Conservation (phyloP, 2,888 invertebrate genomes). For the Adela reaumurella region DNA sequence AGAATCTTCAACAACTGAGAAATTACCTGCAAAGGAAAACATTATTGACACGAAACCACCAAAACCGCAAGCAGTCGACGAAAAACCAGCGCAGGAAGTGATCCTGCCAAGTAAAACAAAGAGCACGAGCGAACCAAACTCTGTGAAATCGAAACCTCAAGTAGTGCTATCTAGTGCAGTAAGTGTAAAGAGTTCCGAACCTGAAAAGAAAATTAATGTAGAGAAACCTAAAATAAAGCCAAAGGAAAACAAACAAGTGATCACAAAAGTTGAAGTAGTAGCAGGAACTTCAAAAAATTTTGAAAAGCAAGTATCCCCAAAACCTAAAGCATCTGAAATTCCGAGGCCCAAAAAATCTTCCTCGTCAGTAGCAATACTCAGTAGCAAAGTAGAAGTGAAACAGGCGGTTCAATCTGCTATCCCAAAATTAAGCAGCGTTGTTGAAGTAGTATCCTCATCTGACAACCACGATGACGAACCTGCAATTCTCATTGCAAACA, state of each 20-base stretch:
- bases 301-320: constrained; percentile 21
- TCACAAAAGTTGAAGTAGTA: constrained; percentile 56
- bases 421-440: constrained; percentile 50
- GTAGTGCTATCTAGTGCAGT: constrained; percentile 37
- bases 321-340: background rate
- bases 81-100: constrained; percentile 41
- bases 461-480: constrained; percentile 48
- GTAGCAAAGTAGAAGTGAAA: constrained; percentile 49
- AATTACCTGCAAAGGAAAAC: constrained; percentile 35
- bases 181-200: constrained; percentile 28
- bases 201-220: constrained; percentile 39
- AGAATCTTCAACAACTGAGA: constrained; percentile 44
- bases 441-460: constrained; percentile 46
- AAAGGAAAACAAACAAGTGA: constrained; percentile 44
- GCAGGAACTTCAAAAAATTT: constrained; percentile 48
- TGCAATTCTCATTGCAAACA: constrained; percentile 61
- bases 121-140: constrained; percentile 34
- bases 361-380: constrained; percentile 21
- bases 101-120: constrained; percentile 49
- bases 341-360: constrained; percentile 21
- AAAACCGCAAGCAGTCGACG: constrained; percentile 30
- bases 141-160: constrained; percentile 32
- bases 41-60: constrained; percentile 49
- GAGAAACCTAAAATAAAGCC: constrained; percentile 46
- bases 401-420: constrained; percentile 22